phyloP scores from a whole-genome alignment of 2,797 vertebrate species.

The Streptopelia turtur region DNA sequence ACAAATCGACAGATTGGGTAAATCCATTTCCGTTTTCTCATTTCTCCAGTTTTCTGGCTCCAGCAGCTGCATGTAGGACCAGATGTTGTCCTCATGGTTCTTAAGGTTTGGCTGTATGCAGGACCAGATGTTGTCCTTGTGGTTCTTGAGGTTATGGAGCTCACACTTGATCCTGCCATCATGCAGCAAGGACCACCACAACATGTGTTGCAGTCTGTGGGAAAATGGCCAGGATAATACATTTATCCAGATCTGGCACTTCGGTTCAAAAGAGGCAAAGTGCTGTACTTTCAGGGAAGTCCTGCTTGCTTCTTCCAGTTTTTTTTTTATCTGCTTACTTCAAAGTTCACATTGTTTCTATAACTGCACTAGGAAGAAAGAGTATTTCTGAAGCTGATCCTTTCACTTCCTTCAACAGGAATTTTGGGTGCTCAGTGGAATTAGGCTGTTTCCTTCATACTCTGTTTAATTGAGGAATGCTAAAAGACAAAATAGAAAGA shows the following conservation, averaged over 20 bases:
- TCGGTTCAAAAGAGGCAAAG: not conserved
- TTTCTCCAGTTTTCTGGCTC: not conserved
- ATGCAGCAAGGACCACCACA: not conserved
- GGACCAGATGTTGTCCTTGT: not conserved
- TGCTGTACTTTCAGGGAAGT: not conserved
- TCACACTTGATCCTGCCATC: not conserved
- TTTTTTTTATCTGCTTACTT: not conserved
- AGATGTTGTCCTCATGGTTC: not conserved
- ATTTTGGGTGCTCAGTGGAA: not conserved
- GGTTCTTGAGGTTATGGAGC: not conserved
- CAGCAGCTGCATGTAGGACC: not conserved
- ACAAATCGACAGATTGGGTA: constrained; percentile 99
- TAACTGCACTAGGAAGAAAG: not conserved
- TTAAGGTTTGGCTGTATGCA: not conserved
- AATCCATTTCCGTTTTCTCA: constrained; percentile 62
- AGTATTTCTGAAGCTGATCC: not conserved
- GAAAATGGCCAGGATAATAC: not conserved
- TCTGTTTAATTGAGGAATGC: not conserved
- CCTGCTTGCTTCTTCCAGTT: not conserved
- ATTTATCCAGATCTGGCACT: not conserved
- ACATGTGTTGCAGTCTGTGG: not conserved
- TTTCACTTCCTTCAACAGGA: not conserved
- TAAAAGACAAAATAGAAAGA: not conserved
- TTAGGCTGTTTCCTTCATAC: not conserved
- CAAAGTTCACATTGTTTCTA: not conserved